A percentile compares a stretch with the other conserved stretches of the same genome.
These are phyloP conservation scores for Chymomyza amoena DNA, from an alignment of 2,888 invertebrate species.

Conservation along the genomic window DNA sequence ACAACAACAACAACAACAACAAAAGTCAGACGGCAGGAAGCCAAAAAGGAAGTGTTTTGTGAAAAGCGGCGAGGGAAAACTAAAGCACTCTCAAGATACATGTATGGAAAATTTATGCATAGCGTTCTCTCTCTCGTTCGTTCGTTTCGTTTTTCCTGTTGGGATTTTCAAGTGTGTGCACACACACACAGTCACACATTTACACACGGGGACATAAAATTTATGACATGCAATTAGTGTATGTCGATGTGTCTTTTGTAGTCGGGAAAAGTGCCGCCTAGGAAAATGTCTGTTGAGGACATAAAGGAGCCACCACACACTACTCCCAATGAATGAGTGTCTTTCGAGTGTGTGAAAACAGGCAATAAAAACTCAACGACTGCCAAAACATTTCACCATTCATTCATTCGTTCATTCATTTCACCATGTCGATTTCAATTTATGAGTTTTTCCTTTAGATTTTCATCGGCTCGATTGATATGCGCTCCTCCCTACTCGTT, in stretches of 20 bases:
- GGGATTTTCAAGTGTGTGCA: constrained; percentile 17
- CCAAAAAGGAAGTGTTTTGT: background rate
- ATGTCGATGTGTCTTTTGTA: background rate
- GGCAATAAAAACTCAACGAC: constrained; percentile 56
- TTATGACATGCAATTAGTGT: constrained; percentile 57
- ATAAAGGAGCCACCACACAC: background rate
- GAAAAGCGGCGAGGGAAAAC: background rate
- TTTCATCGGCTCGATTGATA: background rate
- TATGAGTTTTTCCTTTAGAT: constrained; percentile 27
- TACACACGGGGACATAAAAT: constrained; percentile 35
- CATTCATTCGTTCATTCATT: constrained; percentile 46
- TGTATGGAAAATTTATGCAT: background rate
- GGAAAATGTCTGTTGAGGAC: background rate
- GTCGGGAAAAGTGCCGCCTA: background rate
- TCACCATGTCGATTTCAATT: constrained; percentile 40
- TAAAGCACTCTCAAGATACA: background rate
- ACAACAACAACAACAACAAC: constrained; percentile 3
- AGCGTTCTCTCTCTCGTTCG: background rate
- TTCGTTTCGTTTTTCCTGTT: background rate
- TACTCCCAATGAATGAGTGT: background rate
- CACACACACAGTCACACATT: constrained; percentile 1
- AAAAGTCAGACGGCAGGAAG: background rate
- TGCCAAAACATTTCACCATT: constrained; percentile 24
- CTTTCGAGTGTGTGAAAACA: constrained; percentile 46
- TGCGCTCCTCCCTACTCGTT: background rate